Percentiles rank a stretch among this genome's conserved stretches.
phyloP scores from a whole-genome alignment of 2,797 vertebrate genomes.

The Tangara arthus region DNA sequence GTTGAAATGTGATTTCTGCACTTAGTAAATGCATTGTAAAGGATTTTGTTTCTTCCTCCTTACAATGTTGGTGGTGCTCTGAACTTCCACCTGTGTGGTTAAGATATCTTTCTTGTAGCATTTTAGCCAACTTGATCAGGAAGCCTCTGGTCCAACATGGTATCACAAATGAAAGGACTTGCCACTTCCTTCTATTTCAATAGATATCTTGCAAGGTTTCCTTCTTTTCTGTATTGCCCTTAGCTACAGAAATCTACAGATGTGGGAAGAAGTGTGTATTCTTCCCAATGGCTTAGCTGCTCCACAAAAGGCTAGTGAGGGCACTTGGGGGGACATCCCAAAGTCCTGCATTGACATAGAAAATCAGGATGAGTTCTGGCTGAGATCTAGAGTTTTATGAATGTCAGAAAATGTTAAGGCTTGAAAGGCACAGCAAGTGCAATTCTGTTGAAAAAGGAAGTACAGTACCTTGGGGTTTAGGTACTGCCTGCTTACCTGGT shows the following conservation, averaged over 20 bases:
- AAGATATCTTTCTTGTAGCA: neutral
- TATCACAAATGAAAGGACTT: neutral
- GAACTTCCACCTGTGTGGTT: neutral
- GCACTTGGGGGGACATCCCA: neutral
- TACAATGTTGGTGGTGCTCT: neutral
- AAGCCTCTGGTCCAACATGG: neutral
- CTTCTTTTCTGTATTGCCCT: neutral
- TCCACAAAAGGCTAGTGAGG: neutral
- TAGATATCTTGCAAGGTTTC: neutral
- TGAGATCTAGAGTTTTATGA: neutral
- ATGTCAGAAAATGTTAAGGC: neutral
- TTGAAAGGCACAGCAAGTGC: neutral
- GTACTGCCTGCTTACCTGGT: neutral
- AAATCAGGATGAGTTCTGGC: neutral
- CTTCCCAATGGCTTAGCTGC: neutral
- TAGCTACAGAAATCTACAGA: neutral
- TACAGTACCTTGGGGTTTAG: accelerated
- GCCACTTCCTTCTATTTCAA: neutral
- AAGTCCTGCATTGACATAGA: accelerated
- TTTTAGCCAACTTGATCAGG: neutral
- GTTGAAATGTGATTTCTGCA: neutral
- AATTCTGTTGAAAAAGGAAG: neutral
- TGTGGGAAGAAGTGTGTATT: neutral
- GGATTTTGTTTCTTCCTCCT: neutral
- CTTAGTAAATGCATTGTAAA: neutral